Base-by-base conservation (phyloP, 2,797 vertebrate genomes). In the Silurus aristotelis region DNA sequence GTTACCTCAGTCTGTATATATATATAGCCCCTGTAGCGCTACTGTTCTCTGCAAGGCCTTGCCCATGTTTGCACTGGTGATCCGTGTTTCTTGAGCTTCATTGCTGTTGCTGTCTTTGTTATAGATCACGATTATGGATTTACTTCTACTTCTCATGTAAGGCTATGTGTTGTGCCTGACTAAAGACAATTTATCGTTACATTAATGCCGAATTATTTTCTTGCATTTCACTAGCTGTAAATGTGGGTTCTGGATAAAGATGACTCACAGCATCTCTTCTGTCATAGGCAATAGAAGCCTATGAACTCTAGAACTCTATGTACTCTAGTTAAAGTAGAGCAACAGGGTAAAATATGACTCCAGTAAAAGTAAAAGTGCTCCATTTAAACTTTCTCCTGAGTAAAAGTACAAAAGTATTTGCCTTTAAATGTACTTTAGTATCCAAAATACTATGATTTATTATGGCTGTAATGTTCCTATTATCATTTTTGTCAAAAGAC, bases 31-130 rank as follows among this genome's bases (percentile, higher is more conserved):
- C 27, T 61, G 38, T 14, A 72, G 68, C 20, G 22, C 61, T 83
- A 60, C 68, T 83, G 56, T 13, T 61, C 31, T 25, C 13, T 83
- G 81, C 56, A 83, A 83, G 70, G 68, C 70, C 68, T 83, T 72
- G 81, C 81, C 22, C 27, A 38, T 25, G 67, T 61, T 83, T 83
- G 58, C 82, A 63, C n/a, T 14, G 48, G 27, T 46, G 55, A 71
- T 31, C 55, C 56, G 0, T 12, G 31, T 72, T 82, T 70, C 52
- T 66, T 52, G 52, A 6, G 70, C 63, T 70, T 10, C 3, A 31
- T n/a, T 14, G 38, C 38, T 38, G 38, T 38, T 38, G 38, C 52
- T 46, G 31, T 38, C 71, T 27, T 70, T 38, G 64, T 31, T 20
- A 20, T 56, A 67, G 9, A 68, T 68, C 27, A 55, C 20, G 0